These are phyloP conservation scores for Dioctria linearis DNA, from an alignment of 2,888 invertebrate species.

Conservation along the genomic window DNA sequence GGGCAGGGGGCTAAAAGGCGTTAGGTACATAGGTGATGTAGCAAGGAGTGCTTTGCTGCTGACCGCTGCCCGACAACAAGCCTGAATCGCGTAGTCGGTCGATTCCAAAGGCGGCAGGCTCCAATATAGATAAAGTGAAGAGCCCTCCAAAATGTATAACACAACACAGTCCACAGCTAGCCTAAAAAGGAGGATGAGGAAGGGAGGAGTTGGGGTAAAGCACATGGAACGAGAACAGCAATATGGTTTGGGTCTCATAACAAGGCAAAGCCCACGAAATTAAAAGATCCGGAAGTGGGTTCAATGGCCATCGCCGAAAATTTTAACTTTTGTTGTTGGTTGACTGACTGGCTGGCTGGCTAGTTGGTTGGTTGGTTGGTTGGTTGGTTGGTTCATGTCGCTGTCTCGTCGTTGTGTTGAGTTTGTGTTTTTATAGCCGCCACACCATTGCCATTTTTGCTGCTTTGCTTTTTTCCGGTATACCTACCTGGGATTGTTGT, in stretches of 20 bases:
- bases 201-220: too few relatives aligned
- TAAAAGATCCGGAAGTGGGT: conserved; percentile 51
- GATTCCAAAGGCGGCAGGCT: neutral
- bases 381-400: neutral
- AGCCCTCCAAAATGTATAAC: conserved; percentile 36
- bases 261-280: conserved; percentile 45
- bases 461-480: too few relatives aligned
- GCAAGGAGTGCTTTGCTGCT: conserved; percentile 24
- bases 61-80: conserved; percentile 33
- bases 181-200: neutral
- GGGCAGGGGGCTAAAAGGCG: too few relatives aligned
- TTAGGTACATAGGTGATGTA: too few relatives aligned
- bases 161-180: neutral
- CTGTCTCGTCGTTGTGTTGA: neutral
- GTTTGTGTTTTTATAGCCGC: too few relatives aligned
- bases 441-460: too few relatives aligned
- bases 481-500: too few relatives aligned
- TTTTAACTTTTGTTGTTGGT: conserved; percentile 34
- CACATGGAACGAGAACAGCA: neutral
- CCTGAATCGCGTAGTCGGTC: neutral
- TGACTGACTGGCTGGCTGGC: neutral
- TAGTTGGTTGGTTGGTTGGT: too few relatives aligned
- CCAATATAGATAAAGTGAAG: conserved; percentile 25
- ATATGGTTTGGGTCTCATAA: conserved; percentile 2
- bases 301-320: conserved; percentile 45